These are phyloP conservation scores for Sigmodon hispidus DNA, from an alignment of 2,113 vertebrate genomes.

Conservation along the genomic window DNA sequence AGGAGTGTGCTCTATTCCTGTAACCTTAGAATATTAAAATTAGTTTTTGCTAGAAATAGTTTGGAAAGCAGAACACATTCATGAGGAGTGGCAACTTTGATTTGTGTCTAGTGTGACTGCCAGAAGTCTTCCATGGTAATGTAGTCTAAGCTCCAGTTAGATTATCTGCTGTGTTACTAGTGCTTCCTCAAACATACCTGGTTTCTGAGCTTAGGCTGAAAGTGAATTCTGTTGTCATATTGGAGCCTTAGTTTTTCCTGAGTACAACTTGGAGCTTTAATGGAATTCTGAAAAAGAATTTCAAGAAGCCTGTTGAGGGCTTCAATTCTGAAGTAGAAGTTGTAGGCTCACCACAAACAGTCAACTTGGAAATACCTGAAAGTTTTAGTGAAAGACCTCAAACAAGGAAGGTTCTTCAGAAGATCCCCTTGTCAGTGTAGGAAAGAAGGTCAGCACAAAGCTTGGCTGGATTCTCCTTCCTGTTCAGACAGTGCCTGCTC, in stretches of 20 bases:
- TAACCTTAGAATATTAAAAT: neutral
- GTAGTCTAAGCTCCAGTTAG: neutral
- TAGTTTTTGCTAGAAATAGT: neutral
- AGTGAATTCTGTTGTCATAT: neutral
- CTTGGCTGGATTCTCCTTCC: neutral
- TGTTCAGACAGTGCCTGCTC: neutral
- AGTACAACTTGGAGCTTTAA: neutral
- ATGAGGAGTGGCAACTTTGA: neutral
- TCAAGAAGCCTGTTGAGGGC: neutral
- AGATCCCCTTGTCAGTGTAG: neutral
- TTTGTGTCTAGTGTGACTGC: neutral
- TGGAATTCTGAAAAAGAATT: neutral
- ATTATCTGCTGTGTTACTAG: neutral
- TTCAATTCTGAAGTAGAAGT: neutral
- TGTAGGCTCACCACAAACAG: neutral
- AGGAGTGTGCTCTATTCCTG: rapidly evolving
- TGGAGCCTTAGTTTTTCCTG: neutral
- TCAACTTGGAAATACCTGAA: neutral
- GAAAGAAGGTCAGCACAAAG: neutral
- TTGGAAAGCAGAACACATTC: neutral
- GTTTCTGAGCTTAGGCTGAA: neutral
- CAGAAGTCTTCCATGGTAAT: neutral
- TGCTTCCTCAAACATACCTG: neutral
- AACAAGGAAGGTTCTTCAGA: neutral
- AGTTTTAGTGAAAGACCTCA: neutral